These are phyloP conservation scores for Cettia cetti DNA, from an alignment of 2,113 vertebrate species.

Conservation along the genomic window DNA sequence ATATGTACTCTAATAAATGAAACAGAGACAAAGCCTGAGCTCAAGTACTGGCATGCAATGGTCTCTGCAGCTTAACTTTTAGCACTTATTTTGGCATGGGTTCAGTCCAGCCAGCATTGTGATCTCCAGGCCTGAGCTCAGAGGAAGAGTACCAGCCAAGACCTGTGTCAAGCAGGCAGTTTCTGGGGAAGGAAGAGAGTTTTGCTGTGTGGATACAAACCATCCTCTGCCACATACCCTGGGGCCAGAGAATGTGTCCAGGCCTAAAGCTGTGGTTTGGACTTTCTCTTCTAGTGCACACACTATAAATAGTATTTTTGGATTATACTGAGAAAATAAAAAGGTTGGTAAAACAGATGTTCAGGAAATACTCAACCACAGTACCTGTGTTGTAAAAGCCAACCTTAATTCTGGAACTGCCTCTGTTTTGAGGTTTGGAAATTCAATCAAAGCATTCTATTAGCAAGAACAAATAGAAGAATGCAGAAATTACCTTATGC, in stretches of 20 bases:
- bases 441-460: conserved; percentile 6
- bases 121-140: not conserved
- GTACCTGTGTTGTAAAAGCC: not conserved
- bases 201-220: not conserved
- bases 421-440: conserved; percentile 11
- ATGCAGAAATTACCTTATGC: not conserved
- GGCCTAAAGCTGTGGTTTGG: conserved; percentile 7
- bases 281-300: not conserved
- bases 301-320: not conserved
- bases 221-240: not conserved
- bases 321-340: not conserved
- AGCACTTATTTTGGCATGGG: not conserved
- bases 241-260: not conserved
- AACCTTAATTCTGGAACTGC: conserved; percentile 9
- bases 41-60: not conserved
- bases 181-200: not conserved
- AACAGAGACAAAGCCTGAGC: not conserved
- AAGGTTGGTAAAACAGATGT: not conserved
- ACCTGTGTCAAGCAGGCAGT: not conserved
- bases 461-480: not conserved
- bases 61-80: not conserved
- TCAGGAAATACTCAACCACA: conserved; percentile 1
- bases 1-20: not conserved
- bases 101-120: not conserved
- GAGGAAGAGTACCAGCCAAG: not conserved